Conservation (phyloP, 2,113 vertebrate genomes). For the Pangasianodon gigas region DNA sequence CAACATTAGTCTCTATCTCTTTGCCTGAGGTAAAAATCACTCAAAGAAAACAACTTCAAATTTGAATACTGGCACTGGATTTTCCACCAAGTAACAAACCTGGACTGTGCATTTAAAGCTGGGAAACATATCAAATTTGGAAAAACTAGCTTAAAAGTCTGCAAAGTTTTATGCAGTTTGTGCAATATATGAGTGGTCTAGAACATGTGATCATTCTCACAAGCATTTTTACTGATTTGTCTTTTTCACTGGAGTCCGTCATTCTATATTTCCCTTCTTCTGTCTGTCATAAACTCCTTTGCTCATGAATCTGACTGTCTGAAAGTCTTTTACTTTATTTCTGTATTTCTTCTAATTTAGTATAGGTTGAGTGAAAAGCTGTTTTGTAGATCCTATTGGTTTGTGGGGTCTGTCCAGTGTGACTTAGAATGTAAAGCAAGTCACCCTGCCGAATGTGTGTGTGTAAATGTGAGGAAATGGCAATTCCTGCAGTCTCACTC, state of each 20-base stretch:
- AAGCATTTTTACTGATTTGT: no score
- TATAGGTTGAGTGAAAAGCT: background rate
- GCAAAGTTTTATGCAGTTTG: no score
- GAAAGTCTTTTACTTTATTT: background rate
- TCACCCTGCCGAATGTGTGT: slow-evolving; percentile 51
- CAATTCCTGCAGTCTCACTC: slow-evolving; percentile 84
- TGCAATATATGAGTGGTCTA: no score
- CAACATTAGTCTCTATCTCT: background rate
- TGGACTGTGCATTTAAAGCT: background rate
- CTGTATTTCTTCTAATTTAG: background rate
- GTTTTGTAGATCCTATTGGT: background rate
- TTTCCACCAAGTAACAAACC: background rate
- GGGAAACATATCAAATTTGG: background rate
- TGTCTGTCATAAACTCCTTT: background rate
- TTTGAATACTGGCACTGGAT: background rate
- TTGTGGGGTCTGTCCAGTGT: background rate
- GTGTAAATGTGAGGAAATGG: slow-evolving; percentile 68
- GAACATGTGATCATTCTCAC: no score
- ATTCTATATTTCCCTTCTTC: background rate
- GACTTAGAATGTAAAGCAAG: slow-evolving; percentile 45
- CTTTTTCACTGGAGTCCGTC: background rate
- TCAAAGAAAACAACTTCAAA: background rate
- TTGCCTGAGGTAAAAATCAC: background rate
- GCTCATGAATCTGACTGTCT: background rate
- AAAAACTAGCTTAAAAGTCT: background rate